A percentile compares a stretch with the other conserved stretches of the same genome.
phyloP scores from a whole-genome alignment of 2,113 vertebrate genomes.

The Columba janthina region DNA sequence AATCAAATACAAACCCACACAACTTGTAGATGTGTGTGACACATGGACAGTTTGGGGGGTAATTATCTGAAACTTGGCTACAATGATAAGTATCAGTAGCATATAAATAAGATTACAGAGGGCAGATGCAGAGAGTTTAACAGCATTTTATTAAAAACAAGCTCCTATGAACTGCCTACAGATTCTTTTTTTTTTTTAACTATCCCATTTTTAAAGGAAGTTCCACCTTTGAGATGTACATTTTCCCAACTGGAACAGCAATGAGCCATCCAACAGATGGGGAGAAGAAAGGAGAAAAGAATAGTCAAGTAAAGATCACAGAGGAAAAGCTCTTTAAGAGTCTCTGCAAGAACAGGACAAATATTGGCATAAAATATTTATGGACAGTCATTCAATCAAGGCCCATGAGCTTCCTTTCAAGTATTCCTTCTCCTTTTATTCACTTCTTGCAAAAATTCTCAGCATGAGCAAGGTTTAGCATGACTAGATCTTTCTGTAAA shows the following conservation, averaged over 20 bases:
- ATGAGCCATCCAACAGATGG: neutral
- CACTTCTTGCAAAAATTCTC: neutral
- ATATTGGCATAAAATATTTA: conserved; percentile 60
- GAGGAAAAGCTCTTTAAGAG: neutral
- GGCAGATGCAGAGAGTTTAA: neutral
- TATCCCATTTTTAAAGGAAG: neutral
- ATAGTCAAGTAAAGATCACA: neutral
- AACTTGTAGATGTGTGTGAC: neutral
- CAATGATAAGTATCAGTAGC: neutral
- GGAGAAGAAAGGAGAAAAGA: neutral
- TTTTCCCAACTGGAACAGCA: neutral
- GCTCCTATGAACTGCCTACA: neutral
- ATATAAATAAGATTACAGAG: neutral
- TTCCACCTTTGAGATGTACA: neutral
- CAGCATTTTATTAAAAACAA: neutral
- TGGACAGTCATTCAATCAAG: conserved; percentile 54
- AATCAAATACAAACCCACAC: neutral
- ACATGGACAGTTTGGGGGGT: neutral
- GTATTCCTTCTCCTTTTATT: conserved; percentile 19
- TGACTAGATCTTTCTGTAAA: neutral
- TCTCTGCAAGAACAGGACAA: conserved; percentile 29
- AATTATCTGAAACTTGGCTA: neutral
- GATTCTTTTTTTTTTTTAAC: neutral
- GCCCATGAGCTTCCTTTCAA: neutral
- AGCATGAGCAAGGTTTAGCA: neutral